Evolutionary conservation across 2,888 invertebrate genomes (phyloP), one percentile per base, ranked within the genome.

Genomic region (Plebejus argus): DNA sequence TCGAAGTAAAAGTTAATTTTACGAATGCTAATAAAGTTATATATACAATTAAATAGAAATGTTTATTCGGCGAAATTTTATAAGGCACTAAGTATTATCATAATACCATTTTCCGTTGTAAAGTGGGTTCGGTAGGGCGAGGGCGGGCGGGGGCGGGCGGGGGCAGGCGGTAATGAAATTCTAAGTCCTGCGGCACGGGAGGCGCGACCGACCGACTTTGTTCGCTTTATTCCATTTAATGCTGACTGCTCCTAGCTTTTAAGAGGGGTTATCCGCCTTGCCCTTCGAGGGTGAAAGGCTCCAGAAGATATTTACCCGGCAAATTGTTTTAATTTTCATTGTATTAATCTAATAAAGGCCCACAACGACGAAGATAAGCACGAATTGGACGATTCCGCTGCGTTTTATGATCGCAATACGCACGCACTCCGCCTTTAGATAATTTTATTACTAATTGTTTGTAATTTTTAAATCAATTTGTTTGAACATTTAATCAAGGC

Each of bases 291-390:
- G 85, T 92, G 91, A 91, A 92, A 89, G 91, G 91, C 92, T 91
- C 91, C 91, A 91, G 88, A 91, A 93, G 94, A 94, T 93, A 94
- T 94, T 94, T 93, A 94, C 93, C 94, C 93, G 93, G 94, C 94
- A 94, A 94, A 94, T 94, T 94, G 94, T 94, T 94, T 94, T 93
- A 94, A 94, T 94, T 94, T 94, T 93, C 93, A 93, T 93, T 93
- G 93, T 91, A 92, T 92, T 92, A 90, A 93, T 91, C 88, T 91
- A 92, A 92, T 93, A 93, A 92, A 91, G 88, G 86, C 89, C 93
- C 91, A 89, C 92, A 91, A 91, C 87, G 87, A 85, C 84, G 86
- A 85, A 89, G 93, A 93, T 93, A 93, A 92, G 88, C 87, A 88
- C 83, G 84, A 86, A 88, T 89, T 88, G 85, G 88, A 86, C 85